Conservation (phyloP, 2,797 vertebrate species). For the Poecile montanus region DNA sequence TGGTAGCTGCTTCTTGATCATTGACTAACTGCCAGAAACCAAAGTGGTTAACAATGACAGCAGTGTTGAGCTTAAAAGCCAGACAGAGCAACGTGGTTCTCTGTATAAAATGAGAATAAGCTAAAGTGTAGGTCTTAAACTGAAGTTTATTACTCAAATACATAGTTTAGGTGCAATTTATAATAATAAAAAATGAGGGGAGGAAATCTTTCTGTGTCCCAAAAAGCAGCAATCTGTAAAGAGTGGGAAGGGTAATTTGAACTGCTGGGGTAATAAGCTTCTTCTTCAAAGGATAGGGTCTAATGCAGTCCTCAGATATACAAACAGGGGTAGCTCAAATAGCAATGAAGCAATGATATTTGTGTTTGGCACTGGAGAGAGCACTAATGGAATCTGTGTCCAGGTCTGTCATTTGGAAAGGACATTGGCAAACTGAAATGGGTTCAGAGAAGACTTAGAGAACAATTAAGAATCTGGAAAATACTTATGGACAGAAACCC, state of each 20-base stretch:
- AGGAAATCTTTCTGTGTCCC: neutral
- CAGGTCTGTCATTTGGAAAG: neutral
- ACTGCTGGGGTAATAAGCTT: neutral
- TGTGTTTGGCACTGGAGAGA: neutral
- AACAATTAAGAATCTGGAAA: neutral
- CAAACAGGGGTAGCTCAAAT: neutral
- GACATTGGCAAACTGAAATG: neutral
- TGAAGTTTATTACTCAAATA: neutral
- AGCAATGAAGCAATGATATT: neutral
- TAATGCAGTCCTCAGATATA: neutral
- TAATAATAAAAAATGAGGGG: neutral
- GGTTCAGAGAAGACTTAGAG: neutral
- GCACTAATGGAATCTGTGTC: neutral
- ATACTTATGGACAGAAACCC: neutral
- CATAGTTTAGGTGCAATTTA: neutral
- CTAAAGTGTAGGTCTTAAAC: neutral
- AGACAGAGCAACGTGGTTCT: accelerated
- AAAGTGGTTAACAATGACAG: neutral
- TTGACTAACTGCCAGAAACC: neutral
- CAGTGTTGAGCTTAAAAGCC: neutral
- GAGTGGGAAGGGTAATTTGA: neutral
- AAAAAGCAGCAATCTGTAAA: neutral
- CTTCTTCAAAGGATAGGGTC: neutral
- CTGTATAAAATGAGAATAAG: neutral
- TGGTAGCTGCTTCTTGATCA: neutral